Evolutionary conservation across 1,140 invertebrate species (phyloP).

Genomic region (Branchinecta lindahli): DNA sequence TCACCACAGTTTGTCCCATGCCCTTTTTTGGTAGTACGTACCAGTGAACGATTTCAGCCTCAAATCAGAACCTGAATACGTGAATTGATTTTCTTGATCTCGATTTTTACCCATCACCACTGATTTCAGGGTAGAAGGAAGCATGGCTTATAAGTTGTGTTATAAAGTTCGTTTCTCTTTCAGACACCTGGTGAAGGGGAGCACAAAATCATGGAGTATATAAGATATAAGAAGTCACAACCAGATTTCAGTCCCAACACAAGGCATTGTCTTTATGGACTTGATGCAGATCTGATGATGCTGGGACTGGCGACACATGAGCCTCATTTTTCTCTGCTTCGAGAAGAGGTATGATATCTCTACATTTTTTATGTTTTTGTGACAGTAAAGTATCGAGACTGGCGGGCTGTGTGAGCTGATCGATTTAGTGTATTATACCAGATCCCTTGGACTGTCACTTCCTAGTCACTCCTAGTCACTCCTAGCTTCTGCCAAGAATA

Average conservation of each 20-base stretch:
- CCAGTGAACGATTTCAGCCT: too few relatives aligned
- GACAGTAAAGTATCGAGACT: too few relatives aligned
- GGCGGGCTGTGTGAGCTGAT: slow-evolving; percentile 13
- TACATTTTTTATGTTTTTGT: not conserved
- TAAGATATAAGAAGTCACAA: slow-evolving; percentile 65
- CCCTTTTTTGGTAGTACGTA: too few relatives aligned
- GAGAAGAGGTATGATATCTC: slow-evolving; percentile 60
- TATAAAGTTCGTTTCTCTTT: slow-evolving; percentile 21
- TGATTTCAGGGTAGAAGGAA: too few relatives aligned
- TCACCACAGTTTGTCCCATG: too few relatives aligned
- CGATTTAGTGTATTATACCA: slow-evolving; percentile 13
- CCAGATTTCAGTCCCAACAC: slow-evolving; percentile 72
- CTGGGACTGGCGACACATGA: slow-evolving; percentile 84
- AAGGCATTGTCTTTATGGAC: slow-evolving; percentile 81
- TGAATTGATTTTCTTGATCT: too few relatives aligned
- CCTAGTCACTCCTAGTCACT: slow-evolving; percentile 5
- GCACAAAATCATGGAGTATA: slow-evolving; percentile 98
- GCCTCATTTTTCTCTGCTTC: slow-evolving; percentile 74
- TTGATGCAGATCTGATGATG: slow-evolving; percentile 94
- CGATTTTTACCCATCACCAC: too few relatives aligned
- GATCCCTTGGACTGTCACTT: slow-evolving; percentile 11
- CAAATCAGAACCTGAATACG: too few relatives aligned
- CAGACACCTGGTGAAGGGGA: slow-evolving; percentile 90
- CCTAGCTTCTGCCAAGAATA: not conserved
- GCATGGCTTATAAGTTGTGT: too few relatives aligned